A percentile compares a stretch with the other conserved stretches of the same genome.
phyloP scores from a whole-genome alignment of 2,888 invertebrate species.

The Leucophenga montana region DNA sequence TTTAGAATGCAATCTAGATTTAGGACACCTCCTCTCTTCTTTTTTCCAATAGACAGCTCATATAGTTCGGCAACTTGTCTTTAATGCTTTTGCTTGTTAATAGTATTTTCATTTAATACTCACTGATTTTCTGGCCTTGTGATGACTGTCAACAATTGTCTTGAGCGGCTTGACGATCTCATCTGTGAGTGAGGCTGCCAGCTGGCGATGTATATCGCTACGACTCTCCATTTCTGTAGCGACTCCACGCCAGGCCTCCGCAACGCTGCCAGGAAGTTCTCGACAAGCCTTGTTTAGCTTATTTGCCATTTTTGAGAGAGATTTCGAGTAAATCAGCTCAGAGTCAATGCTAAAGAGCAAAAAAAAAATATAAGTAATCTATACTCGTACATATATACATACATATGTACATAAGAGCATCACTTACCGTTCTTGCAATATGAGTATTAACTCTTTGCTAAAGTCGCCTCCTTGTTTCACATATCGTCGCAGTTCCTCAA shows the following conservation, averaged over 20 bases:
- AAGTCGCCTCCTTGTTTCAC: slow-evolving; percentile 96
- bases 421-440: slow-evolving; percentile 91
- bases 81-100: too few relatives aligned
- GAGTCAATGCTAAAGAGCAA: slow-evolving; percentile 83
- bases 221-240: slow-evolving; percentile 94
- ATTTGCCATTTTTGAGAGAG: slow-evolving; percentile 87
- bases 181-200: slow-evolving; percentile 85
- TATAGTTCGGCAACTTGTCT: too few relatives aligned
- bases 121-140: slow-evolving; percentile 82
- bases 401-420: not conserved
- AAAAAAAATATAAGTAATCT: not conserved
- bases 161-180: slow-evolving; percentile 93
- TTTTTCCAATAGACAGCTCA: too few relatives aligned
- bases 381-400: not conserved
- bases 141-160: slow-evolving; percentile 80
- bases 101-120: slow-evolving; percentile 53
- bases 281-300: slow-evolving; percentile 89
- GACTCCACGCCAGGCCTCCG: slow-evolving; percentile 93
- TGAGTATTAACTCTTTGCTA: slow-evolving; percentile 90
- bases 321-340: slow-evolving; percentile 92
- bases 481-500: slow-evolving; percentile 92
- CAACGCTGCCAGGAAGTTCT: slow-evolving; percentile 84
- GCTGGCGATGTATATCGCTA: slow-evolving; percentile 90
- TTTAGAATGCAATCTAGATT: too few relatives aligned
- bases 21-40: too few relatives aligned